phyloP scores from a whole-genome alignment of 2,888 invertebrate genomes.

The Orchesella flavescens region DNA sequence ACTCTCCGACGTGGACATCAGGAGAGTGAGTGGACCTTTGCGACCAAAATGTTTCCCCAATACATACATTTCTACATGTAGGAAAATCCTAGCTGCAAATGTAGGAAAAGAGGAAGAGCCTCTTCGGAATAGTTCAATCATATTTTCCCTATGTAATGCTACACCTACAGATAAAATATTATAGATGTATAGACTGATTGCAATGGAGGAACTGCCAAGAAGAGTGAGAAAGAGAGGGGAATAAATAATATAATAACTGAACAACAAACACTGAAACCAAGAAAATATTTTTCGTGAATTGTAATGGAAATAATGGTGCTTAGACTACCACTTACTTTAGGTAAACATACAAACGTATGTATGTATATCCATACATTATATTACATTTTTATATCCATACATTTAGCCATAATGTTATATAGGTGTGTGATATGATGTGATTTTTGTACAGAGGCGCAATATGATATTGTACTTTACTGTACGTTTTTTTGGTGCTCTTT shows the following conservation, averaged over 20 bases:
- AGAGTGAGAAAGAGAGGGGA: conserved; percentile 41
- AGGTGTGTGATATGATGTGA: neutral
- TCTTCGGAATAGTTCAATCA: conserved; percentile 2
- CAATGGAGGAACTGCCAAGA: conserved; percentile 45
- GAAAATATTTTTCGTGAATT: conserved; percentile 57
- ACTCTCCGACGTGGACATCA: conserved; percentile 14
- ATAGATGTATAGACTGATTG: conserved; percentile 43
- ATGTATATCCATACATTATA: neutral
- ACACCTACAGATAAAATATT: conserved; percentile 34
- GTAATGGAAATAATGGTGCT: conserved; percentile 58
- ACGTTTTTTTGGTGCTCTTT: neutral
- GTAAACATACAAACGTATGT: neutral
- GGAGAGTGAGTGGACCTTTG: conserved; percentile 33
- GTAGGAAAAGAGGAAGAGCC: neutral
- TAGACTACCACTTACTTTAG: conserved; percentile 26
- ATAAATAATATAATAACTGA: conserved; percentile 58
- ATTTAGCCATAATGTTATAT: neutral
- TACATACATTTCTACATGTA: too few species aligned
- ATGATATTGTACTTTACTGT: conserved; percentile 3
- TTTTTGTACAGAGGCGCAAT: neutral
- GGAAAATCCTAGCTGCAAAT: neutral
- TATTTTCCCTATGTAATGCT: neutral
- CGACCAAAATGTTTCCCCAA: conserved; percentile 3
- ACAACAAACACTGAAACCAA: conserved; percentile 56
- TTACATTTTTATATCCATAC: neutral